Conservation (phyloP, 2,113 vertebrate genomes). For the Herpailurus yagouaroundi region DNA sequence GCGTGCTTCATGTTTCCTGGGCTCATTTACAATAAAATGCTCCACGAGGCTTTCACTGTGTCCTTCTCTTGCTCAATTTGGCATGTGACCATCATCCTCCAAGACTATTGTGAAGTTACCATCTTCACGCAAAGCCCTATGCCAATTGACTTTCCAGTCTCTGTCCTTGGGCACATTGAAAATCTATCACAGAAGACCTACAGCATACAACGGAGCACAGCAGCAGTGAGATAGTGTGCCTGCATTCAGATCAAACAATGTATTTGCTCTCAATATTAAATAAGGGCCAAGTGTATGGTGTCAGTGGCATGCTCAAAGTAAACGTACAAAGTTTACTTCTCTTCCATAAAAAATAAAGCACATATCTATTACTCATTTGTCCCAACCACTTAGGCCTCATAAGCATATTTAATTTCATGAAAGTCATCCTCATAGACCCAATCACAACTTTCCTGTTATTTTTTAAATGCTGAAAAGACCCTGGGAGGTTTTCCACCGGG, state of each 20-base stretch:
- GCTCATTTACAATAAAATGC: not conserved
- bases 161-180: not conserved
- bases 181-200: not conserved
- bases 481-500: not conserved
- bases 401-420: not conserved
- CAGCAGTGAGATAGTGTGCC: not conserved
- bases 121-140: not conserved
- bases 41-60: not conserved
- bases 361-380: not conserved
- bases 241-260: not conserved
- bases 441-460: not conserved
- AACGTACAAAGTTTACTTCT: not conserved
- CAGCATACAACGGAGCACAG: not conserved
- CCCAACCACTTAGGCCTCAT: not conserved
- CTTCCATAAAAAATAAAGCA: not conserved
- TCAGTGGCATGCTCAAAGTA: not conserved
- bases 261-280: not conserved
- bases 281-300: not conserved
- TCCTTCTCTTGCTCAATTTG: not conserved
- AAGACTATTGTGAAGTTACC: not conserved
- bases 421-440: not conserved
- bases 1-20: not conserved
- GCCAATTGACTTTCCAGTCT: not conserved
- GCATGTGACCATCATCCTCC: not conserved
- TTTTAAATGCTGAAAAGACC: not conserved